Percentiles rank a stretch among this genome's conserved stretches.
phyloP scores from a whole-genome alignment of 1,140 invertebrate genomes.

The Anoplophora glabripennis region DNA sequence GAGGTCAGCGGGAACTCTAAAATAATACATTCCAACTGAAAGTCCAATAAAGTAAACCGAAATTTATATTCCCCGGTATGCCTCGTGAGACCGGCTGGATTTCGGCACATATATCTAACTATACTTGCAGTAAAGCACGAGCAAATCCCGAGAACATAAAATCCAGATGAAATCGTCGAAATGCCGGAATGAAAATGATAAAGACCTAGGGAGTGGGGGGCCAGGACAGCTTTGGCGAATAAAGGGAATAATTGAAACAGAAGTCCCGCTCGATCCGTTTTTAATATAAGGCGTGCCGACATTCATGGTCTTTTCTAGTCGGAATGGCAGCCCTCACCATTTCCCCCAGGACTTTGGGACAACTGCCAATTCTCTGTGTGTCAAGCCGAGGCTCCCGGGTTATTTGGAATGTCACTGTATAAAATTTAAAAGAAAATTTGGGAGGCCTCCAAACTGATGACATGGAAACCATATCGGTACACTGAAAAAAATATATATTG shows the following conservation, averaged over 20 bases:
- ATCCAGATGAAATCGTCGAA: conserved; percentile 1
- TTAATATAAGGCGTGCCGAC: not conserved
- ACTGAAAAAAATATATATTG: no score
- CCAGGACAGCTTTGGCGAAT: not conserved
- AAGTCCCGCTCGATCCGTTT: not conserved
- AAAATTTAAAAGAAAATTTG: no score
- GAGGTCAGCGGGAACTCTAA: not conserved
- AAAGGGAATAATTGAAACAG: conserved; percentile 4
- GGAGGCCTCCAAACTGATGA: no score
- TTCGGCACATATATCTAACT: conserved; percentile 9
- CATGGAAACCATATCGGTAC: no score
- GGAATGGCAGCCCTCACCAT: no score
- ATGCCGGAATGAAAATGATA: no score
- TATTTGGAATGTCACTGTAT: no score
- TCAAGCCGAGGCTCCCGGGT: no score
- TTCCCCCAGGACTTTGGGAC: no score
- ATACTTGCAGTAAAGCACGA: conserved; percentile 5
- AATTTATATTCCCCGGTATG: conserved; percentile 8
- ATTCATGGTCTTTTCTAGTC: no score
- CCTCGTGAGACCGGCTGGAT: conserved; percentile 5
- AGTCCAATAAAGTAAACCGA: conserved; percentile 3
- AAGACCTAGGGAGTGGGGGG: no score
- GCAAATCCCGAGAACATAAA: not conserved
- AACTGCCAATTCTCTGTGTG: no score
- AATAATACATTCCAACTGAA: conserved; percentile 10